Evolutionary conservation across 2,797 vertebrate genomes (phyloP).

Genomic region (Coracias cyanogaster): DNA sequence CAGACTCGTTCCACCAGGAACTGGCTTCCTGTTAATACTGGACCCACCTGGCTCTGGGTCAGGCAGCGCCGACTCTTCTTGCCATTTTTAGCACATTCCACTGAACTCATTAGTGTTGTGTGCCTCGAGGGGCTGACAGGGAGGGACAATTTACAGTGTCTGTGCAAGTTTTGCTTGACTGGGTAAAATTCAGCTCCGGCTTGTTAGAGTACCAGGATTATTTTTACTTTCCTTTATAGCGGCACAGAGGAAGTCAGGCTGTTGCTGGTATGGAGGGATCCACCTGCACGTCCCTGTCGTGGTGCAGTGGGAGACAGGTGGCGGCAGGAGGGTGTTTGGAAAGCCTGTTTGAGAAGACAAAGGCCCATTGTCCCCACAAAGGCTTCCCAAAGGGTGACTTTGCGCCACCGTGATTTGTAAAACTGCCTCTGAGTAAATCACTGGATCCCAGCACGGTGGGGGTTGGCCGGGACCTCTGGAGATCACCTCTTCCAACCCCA

Average conservation of each 20-base stretch:
- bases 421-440: not conserved
- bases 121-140: conserved; percentile 36
- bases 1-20: conserved; percentile 66
- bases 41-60: conserved; percentile 41
- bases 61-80: conserved; percentile 34
- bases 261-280: not conserved
- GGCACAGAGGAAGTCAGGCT: not conserved
- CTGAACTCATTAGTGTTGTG: conserved; percentile 27
- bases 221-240: not conserved
- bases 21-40: conserved; percentile 50
- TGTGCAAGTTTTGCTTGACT: conserved; percentile 19
- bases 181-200: conserved; percentile 2
- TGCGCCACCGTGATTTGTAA: not conserved
- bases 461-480: not conserved
- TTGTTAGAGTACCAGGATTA: not conserved
- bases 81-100: conserved; percentile 65
- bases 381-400: not conserved
- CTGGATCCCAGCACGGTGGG: no score
- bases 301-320: not conserved
- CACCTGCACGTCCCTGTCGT: not conserved
- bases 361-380: not conserved
- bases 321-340: not conserved
- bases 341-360: not conserved
- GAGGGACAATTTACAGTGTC: conserved; percentile 52
- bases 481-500: not conserved